These are phyloP conservation scores for Callipepla squamata DNA, from an alignment of 2,113 vertebrate species.

Conservation along the genomic window DNA sequence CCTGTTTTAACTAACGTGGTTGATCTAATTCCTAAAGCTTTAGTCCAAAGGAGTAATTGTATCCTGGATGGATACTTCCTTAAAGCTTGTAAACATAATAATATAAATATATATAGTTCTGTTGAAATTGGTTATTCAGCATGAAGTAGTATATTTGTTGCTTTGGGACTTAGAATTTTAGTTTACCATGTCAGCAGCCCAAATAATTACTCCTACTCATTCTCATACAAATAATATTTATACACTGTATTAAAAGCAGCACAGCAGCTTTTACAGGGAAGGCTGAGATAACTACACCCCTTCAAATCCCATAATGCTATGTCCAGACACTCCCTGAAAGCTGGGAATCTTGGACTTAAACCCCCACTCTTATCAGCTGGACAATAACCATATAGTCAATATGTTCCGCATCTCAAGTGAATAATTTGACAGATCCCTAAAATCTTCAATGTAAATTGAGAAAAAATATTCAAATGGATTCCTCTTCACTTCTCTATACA, in stretches of 20 bases:
- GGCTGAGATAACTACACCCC: not conserved
- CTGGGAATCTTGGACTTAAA: not conserved
- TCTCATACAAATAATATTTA: not conserved
- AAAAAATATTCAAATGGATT: not conserved
- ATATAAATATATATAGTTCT: not conserved
- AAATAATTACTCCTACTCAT: not conserved
- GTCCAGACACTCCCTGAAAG: not conserved
- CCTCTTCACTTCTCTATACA: not conserved
- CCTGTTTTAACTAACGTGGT: conserved; percentile 27
- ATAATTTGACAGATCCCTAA: not conserved
- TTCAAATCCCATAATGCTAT: not conserved
- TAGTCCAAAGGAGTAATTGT: not conserved
- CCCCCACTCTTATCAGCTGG: not conserved
- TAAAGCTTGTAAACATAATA: too few species aligned
- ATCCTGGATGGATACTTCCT: not conserved
- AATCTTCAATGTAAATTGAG: not conserved
- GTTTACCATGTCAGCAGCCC: not conserved
- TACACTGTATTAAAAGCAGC: not conserved
- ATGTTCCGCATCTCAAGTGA: not conserved
- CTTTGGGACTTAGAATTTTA: not conserved
- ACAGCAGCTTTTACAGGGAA: not conserved
- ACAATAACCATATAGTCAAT: not conserved
- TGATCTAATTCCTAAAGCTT: conserved; percentile 41
- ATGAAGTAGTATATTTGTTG: not conserved
- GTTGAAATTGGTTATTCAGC: not conserved